Base-by-base conservation (phyloP, 2,113 vertebrate species). In the Willisornis vidua region DNA sequence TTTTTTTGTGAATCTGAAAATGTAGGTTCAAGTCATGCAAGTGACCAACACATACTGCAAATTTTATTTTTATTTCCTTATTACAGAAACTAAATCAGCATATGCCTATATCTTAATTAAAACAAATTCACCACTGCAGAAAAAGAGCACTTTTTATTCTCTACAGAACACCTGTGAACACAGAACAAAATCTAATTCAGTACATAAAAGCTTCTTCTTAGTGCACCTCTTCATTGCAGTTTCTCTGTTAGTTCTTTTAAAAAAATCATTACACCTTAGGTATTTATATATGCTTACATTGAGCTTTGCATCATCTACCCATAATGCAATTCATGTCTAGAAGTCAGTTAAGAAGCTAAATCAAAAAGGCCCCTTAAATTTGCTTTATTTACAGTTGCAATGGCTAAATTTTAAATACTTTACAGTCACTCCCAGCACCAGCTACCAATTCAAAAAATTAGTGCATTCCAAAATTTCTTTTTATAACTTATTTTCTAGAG, bases 1-100 rank as follows among this genome's bases (percentile, higher is more conserved):
- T 43, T 31, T 63, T 63, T 68, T 61, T 59, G 9, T 23, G 16
- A 71, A 43, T 41, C 25, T 45, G 16, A 65, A 81, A 77, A 74
- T 0, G 3, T 9, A 12, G 19, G 39, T 68, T 92, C 51, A 26
- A 89, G 66, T 63, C 86, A 96, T 80, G 79, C 73, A 90, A 89
- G 35, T 51, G 31, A 97, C 48, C 70, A 95, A 91, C 22, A 59
- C 3, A 2, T 67, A 90, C 80, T 82, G 91, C 92, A 90, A 95
- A 97, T 96, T 94, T 90, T 90, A 96, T 96, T 96, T 95, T 97
- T 97, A 97, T 98, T 97, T 97, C 70, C 88, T 96, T 79, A 93
- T 90, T 97, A 90, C 91, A 97, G 72, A 94, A 96, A 89, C 92
- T 80, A 91, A 85, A 82, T 93, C 51, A 90, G 65, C 89, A 88